phyloP scores from a whole-genome alignment of 2,888 invertebrate species.

The Tortricodes alternella region DNA sequence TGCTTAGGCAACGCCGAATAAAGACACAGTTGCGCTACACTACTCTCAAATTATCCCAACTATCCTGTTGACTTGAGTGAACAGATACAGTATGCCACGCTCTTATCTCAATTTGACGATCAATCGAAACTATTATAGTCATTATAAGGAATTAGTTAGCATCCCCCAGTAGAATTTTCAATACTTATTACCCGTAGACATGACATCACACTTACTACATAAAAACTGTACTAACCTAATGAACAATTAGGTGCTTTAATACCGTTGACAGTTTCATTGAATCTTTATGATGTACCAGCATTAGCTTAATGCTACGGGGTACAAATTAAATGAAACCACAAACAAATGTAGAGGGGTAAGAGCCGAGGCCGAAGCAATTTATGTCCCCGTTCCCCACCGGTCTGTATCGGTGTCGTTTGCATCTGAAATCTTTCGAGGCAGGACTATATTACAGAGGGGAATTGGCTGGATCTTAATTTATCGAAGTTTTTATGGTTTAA shows the following conservation, averaged over 20 bases:
- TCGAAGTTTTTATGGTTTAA: slow-evolving; percentile 84
- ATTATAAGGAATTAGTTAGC: too few species aligned
- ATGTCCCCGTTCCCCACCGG: slow-evolving; percentile 57
- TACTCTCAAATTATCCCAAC: too few species aligned
- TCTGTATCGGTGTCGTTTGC: slow-evolving; percentile 78
- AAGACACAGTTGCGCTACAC: too few species aligned
- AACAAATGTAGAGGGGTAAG: slow-evolving; percentile 63
- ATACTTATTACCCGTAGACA: not conserved
- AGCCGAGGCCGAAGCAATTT: slow-evolving; percentile 62
- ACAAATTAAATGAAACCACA: slow-evolving; percentile 63
- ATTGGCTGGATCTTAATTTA: slow-evolving; percentile 83
- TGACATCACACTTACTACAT: not conserved
- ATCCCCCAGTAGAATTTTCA: not conserved
- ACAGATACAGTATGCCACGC: too few species aligned
- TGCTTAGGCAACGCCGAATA: too few species aligned
- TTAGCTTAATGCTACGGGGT: slow-evolving; percentile 29
- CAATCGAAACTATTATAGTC: too few species aligned
- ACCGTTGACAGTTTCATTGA: slow-evolving; percentile 45
- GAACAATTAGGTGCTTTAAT: slow-evolving; percentile 32
- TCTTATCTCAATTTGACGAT: too few species aligned
- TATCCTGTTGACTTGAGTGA: too few species aligned
- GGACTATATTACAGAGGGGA: slow-evolving; percentile 78
- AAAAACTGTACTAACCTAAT: slow-evolving; percentile 14
- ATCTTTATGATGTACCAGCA: slow-evolving; percentile 49
- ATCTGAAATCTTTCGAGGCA: slow-evolving; percentile 76